Percentiles rank a stretch among this genome's conserved stretches.
phyloP scores from a whole-genome alignment of 2,113 vertebrate species.

The human (Homo sapiens) region GRCh38 chr11:29774001-29774500 shows the following conservation, averaged over 20 bases:
- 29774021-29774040: not conserved
- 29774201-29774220: constrained; percentile 16
- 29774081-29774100: not conserved
- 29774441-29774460: not conserved
- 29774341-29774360: not conserved
- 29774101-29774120: not conserved
- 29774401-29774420: not conserved
- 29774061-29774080: constrained; percentile 23
- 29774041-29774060: constrained; percentile 37
- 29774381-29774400: not conserved
- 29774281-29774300: not conserved
- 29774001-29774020: not conserved
- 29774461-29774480: not conserved
- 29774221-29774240: not conserved
- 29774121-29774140: not conserved
- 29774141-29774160: constrained; percentile 22
- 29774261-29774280: not conserved
- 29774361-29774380: not conserved
- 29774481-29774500: not conserved
- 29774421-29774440: not conserved
- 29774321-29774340: not conserved
- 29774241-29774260: not conserved
- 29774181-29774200: not conserved
- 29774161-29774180: not conserved
- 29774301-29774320: not conserved